These are phyloP conservation scores for Pseudocheirus occidentalis DNA, from an alignment of 2,797 vertebrate genomes.

Conservation along the genomic window DNA sequence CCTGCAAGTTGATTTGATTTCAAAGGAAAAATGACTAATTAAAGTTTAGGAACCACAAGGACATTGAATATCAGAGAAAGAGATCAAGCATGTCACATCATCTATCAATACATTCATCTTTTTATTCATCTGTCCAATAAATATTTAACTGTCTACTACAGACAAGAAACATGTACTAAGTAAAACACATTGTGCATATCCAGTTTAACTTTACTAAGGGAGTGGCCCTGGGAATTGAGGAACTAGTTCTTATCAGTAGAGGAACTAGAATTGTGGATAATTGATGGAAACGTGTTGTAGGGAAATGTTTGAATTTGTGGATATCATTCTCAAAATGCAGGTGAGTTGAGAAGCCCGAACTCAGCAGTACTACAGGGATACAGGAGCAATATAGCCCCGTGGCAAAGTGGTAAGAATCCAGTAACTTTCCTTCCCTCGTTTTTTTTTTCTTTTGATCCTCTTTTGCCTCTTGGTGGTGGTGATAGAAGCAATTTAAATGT, in stretches of 20 bases:
- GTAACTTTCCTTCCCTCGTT: neutral
- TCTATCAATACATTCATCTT: neutral
- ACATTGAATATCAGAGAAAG: neutral
- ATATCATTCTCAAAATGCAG: conserved; percentile 77
- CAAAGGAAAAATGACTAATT: neutral
- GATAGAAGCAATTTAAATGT: conserved; percentile 31
- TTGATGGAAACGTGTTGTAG: neutral
- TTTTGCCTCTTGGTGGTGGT: conserved; percentile 59
- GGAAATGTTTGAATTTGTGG: conserved; percentile 67
- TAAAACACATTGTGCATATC: neutral
- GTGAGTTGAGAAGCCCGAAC: conserved; percentile 67
- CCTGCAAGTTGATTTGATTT: neutral
- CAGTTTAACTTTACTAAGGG: neutral
- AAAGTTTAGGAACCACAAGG: conserved; percentile 6
- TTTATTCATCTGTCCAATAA: neutral
- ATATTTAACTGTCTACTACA: neutral
- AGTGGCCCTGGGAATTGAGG: neutral
- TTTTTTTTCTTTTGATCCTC: neutral
- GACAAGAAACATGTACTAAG: neutral
- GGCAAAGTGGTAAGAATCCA: conserved; percentile 70
- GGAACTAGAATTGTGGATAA: conserved; percentile 4
- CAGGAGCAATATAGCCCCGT: conserved; percentile 53
- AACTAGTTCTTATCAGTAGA: too few species aligned
- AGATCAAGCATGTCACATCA: neutral
- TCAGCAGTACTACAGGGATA: conserved; percentile 67